phyloP scores from a whole-genome alignment of 2,888 invertebrate genomes.

The Taphrorychus bicolor region DNA sequence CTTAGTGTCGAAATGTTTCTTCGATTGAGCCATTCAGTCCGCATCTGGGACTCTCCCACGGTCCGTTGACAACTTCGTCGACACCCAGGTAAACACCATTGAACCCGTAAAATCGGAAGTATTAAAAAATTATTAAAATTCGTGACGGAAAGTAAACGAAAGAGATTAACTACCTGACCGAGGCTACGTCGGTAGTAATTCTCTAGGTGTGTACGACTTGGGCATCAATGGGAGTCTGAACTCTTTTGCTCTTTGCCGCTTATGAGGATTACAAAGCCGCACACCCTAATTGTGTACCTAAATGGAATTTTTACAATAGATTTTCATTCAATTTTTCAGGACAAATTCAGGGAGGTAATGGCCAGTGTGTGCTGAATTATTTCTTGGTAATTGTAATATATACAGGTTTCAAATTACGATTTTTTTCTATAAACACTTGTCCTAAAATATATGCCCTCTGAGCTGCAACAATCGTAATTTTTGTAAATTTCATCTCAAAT shows the following conservation, averaged over 20 bases:
- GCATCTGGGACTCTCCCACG: background rate
- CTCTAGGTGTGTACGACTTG: slow-evolving; percentile 9
- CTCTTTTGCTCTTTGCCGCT: slow-evolving; percentile 22
- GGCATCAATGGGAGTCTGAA: slow-evolving; percentile 18
- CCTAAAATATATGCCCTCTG: too few relatives aligned
- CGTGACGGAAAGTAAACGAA: slow-evolving; percentile 24
- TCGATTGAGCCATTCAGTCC: background rate
- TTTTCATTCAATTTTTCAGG: too few relatives aligned
- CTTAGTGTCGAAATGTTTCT: background rate
- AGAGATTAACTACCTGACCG: slow-evolving; percentile 31
- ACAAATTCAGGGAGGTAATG: too few relatives aligned
- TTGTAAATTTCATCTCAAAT: too few relatives aligned
- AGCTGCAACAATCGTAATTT: too few relatives aligned
- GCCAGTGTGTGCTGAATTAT: too few relatives aligned
- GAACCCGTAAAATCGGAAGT: slow-evolving; percentile 7
- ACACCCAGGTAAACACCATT: slow-evolving; percentile 8
- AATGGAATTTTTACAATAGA: background rate
- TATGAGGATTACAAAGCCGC: background rate
- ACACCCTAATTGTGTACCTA: too few relatives aligned
- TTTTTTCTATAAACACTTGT: too few relatives aligned
- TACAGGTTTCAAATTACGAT: too few relatives aligned
- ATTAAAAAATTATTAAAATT: slow-evolving; percentile 30
- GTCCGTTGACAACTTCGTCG: background rate
- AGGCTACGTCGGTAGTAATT: slow-evolving; percentile 17
- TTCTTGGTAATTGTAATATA: too few relatives aligned